phyloP scores from a whole-genome alignment of 2,888 invertebrate species.

The Thysanoteuthis rhombus region DNA sequence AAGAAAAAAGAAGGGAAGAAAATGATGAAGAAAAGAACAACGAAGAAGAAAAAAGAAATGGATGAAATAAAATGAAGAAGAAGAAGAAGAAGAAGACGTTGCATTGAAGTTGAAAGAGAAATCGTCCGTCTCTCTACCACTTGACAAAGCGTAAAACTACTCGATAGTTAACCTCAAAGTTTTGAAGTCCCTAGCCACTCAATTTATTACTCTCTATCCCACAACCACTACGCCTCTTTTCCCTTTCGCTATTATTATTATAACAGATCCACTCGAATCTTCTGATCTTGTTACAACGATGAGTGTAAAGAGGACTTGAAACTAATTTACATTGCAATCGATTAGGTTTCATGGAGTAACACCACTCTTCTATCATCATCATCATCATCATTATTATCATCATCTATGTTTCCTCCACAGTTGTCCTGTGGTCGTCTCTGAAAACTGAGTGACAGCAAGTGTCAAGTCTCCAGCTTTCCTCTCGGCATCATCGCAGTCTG shows the following conservation, averaged over 20 bases:
- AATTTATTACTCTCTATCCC: not conserved
- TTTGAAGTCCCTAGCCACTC: not conserved
- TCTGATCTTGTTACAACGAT: not conserved
- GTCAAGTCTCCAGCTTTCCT: no score
- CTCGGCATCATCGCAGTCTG: no score
- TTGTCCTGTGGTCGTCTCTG: no score
- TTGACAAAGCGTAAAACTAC: not conserved
- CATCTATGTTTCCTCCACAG: no score
- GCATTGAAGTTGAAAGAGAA: not conserved
- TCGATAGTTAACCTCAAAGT: not conserved
- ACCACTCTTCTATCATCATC: not conserved
- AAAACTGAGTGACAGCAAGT: no score
- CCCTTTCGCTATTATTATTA: not conserved
- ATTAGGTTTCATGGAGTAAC: not conserved
- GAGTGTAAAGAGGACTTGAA: not conserved
- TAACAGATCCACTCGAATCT: not conserved
- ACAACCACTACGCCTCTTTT: not conserved
- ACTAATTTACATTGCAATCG: not conserved
- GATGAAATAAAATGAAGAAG: not conserved
- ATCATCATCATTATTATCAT: no score
- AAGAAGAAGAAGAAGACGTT: not conserved
- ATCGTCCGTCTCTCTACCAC: not conserved
- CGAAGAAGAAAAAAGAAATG: not conserved
- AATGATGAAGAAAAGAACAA: not conserved
- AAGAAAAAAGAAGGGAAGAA: not conserved